These are phyloP conservation scores for Ispidina picta DNA, from an alignment of 2,797 vertebrate genomes.

Conservation along the genomic window DNA sequence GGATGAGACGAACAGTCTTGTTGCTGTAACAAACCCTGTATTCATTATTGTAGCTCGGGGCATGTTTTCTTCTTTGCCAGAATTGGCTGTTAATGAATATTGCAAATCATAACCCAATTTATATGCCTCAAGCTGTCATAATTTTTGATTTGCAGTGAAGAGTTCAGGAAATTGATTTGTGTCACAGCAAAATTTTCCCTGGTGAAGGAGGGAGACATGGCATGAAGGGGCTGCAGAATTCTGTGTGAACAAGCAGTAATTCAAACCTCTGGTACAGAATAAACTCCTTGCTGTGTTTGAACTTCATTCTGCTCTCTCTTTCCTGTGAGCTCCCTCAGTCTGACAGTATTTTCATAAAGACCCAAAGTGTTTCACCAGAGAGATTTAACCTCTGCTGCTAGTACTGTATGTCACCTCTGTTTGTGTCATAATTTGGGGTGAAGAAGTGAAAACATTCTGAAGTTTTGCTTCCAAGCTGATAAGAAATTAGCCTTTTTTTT, in stretches of 20 bases:
- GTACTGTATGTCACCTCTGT: background rate
- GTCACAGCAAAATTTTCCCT: background rate
- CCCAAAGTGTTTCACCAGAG: background rate
- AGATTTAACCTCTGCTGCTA: background rate
- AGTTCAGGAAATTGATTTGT: constrained; percentile 19
- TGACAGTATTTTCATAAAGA: background rate
- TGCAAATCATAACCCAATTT: constrained; percentile 33
- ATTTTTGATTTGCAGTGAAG: constrained; percentile 34
- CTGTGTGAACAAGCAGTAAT: constrained; percentile 3
- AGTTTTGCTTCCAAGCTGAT: background rate
- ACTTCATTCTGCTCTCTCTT: background rate
- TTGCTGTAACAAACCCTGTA: constrained; percentile 52
- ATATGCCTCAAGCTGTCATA: constrained; percentile 18
- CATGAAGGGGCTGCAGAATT: background rate
- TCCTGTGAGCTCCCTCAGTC: background rate
- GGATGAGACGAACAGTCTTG: constrained; percentile 34
- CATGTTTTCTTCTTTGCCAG: constrained; percentile 29
- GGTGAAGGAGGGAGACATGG: background rate
- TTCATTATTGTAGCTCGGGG: constrained; percentile 36
- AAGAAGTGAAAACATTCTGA: background rate
- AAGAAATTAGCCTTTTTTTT: background rate
- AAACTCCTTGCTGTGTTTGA: background rate
- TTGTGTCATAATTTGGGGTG: background rate
- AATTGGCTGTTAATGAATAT: constrained; percentile 46
- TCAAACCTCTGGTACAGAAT: background rate